These are phyloP conservation scores for Phylloscopus whistleri DNA, from an alignment of 2,113 vertebrate species.

Conservation along the genomic window DNA sequence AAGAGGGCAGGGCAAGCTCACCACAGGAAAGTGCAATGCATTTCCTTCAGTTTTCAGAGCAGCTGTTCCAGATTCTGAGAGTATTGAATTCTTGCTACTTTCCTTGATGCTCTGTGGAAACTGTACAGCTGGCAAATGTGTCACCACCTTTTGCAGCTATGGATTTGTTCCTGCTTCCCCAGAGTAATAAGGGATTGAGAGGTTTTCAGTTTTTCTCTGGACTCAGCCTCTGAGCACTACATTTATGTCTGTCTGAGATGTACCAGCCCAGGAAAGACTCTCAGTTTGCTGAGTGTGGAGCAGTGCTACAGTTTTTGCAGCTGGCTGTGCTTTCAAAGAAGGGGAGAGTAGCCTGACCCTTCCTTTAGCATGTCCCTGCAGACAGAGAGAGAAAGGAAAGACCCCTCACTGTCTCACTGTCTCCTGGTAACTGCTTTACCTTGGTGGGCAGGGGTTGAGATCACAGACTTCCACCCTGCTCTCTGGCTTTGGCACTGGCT, in stretches of 20 bases:
- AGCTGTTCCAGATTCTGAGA: background rate
- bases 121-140: background rate
- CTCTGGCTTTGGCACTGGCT: conserved; percentile 76
- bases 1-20: background rate
- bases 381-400: background rate
- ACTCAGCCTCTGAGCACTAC: background rate
- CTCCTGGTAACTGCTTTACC: conserved; percentile 61
- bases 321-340: conserved; percentile 64
- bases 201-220: background rate
- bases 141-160: background rate
- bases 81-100: background rate
- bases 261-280: background rate
- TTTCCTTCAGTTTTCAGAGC: background rate
- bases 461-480: conserved; percentile 73
- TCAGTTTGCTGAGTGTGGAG: conserved; percentile 69
- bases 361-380: background rate
- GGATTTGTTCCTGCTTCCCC: background rate
- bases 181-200: background rate
- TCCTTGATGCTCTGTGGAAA: background rate
- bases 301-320: conserved; percentile 65
- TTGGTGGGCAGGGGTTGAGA: conserved; percentile 75
- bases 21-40: background rate
- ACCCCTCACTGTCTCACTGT: background rate
- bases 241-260: background rate
- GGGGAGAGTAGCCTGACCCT: background rate